A percentile compares a stretch with the other conserved stretches of the same genome.
phyloP scores from a whole-genome alignment of 1,140 invertebrate species.

The Cepaea nemoralis region DNA sequence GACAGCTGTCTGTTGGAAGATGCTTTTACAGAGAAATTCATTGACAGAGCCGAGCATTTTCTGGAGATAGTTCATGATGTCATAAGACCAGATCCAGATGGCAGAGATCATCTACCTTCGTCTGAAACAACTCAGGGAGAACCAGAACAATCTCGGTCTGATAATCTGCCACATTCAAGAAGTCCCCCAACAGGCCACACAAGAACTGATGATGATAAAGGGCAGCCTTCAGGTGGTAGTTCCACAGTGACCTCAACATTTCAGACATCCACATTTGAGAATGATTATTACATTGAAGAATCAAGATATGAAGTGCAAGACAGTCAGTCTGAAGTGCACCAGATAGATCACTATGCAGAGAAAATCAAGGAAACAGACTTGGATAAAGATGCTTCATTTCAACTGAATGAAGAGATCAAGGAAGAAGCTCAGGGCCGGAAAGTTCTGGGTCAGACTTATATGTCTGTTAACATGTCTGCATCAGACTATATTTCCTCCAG shows the following conservation, averaged over 20 bases:
- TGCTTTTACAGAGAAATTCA: slow-evolving; percentile 42
- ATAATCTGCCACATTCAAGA: background rate
- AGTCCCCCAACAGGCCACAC: background rate
- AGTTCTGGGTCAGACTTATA: background rate
- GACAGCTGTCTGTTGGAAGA: background rate
- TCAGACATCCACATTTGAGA: slow-evolving; percentile 31
- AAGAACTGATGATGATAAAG: background rate
- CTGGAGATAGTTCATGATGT: slow-evolving; percentile 24
- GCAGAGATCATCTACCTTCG: background rate
- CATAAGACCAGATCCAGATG: background rate
- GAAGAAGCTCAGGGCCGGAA: background rate
- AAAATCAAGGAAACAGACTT: background rate
- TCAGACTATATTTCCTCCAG: slow-evolving; percentile 22
- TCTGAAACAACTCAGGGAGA: background rate
- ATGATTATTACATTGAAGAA: too few species aligned
- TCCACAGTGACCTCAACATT: slow-evolving; percentile 31
- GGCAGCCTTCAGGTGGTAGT: slow-evolving; percentile 8
- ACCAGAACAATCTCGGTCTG: background rate
- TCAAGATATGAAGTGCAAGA: slow-evolving; percentile 46
- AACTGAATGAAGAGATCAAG: background rate
- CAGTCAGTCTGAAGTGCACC: slow-evolving; percentile 36
- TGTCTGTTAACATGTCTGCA: slow-evolving; percentile 18
- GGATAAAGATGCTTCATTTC: background rate
- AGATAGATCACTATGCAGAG: background rate
- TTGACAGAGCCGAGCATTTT: slow-evolving; percentile 54